These are phyloP conservation scores for Pseudopipra pipra DNA, from an alignment of 2,113 vertebrate genomes.

Conservation along the genomic window DNA sequence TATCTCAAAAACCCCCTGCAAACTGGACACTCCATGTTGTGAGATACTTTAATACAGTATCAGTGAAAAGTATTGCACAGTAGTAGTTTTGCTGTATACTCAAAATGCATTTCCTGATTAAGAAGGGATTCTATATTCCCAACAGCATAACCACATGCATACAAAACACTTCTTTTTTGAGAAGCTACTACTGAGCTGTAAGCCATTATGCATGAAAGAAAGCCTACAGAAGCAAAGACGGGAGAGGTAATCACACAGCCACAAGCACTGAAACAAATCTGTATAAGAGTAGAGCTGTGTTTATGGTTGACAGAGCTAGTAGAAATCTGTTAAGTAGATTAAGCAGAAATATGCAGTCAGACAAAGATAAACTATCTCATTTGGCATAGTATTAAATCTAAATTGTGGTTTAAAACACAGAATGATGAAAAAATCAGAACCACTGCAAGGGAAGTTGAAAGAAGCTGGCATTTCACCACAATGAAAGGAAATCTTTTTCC, in stretches of 20 bases:
- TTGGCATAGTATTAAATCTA: not conserved
- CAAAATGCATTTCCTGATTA: not conserved
- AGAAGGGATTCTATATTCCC: not conserved
- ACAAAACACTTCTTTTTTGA: not conserved
- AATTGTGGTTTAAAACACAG: constrained; percentile 14
- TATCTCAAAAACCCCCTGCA: not conserved
- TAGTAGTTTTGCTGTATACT: not conserved
- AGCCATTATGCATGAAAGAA: not conserved
- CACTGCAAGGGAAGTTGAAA: not conserved
- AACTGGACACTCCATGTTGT: not conserved
- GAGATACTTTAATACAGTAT: not conserved
- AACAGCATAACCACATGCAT: not conserved
- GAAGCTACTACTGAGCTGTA: not conserved
- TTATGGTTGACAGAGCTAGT: not conserved
- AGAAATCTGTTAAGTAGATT: constrained; percentile 48
- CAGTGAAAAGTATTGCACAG: not conserved
- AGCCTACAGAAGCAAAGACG: not conserved
- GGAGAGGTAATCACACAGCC: constrained; percentile 22
- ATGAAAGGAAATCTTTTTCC: not conserved
- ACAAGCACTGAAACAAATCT: not conserved
- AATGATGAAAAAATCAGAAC: not conserved
- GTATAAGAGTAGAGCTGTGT: not conserved
- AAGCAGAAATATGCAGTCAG: constrained; percentile 4
- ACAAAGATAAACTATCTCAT: constrained; percentile 37
- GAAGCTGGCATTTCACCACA: not conserved